A percentile compares a stretch with the other conserved stretches of the same genome.
phyloP scores from a whole-genome alignment of 2,797 vertebrate species.

The Mus caroli region DNA sequence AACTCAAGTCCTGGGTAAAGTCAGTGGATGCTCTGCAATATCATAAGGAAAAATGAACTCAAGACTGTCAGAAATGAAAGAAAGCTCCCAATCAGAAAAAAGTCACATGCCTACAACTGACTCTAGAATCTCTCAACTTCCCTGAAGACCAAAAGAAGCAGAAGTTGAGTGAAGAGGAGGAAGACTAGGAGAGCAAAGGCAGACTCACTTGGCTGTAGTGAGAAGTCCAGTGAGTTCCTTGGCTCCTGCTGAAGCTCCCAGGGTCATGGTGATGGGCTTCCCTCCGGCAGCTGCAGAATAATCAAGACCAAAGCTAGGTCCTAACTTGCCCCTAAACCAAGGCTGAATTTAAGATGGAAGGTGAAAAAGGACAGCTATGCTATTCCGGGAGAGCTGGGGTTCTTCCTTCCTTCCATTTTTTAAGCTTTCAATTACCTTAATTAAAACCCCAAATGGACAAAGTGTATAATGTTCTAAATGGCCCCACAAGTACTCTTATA shows the following conservation, averaged over 20 bases:
- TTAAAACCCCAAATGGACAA: slow-evolving; percentile 4
- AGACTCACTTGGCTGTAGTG: slow-evolving; percentile 93
- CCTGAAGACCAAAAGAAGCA: not conserved
- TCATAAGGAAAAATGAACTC: slow-evolving; percentile 20
- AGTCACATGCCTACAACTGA: not conserved
- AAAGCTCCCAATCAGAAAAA: slow-evolving; percentile 14
- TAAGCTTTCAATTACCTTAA: slow-evolving; percentile 54
- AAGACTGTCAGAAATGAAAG: slow-evolving; percentile 32
- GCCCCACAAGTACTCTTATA: not conserved
- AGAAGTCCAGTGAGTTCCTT: slow-evolving; percentile 96
- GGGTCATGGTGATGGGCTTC: slow-evolving; percentile 91
- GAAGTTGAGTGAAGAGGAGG: not conserved
- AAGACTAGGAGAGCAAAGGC: not conserved
- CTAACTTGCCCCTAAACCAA: not conserved
- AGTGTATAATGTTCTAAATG: not conserved
- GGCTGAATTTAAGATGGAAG: not conserved
- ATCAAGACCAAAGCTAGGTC: slow-evolving; percentile 36
- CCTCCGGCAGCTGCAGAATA: slow-evolving; percentile 87
- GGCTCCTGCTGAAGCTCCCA: slow-evolving; percentile 90
- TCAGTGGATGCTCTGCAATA: not conserved
- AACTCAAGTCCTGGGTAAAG: not conserved
- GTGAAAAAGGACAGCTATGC: not conserved
- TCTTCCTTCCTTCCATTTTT: not conserved
- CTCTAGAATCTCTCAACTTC: not conserved
- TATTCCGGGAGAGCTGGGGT: not conserved